Base-by-base conservation (phyloP, 2,888 invertebrate species). In the Agrypnus murinus region DNA sequence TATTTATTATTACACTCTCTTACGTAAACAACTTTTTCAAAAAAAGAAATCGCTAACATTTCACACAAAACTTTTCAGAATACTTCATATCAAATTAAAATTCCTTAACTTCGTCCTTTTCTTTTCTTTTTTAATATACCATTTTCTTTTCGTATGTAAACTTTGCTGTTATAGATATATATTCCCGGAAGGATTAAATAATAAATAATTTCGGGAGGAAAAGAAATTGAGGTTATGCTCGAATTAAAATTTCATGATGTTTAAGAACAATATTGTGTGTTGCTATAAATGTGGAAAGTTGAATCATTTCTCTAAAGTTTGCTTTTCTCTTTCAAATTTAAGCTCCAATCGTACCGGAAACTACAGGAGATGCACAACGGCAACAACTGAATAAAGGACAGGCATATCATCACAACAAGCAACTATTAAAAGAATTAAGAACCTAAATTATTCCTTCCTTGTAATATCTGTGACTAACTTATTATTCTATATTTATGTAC, bases 301-400 rank as follows among this genome's bases (percentile, higher is more conserved):
- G n/a, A n/a, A n/a, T n/a, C n/a, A n/a, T n/a, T n/a, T n/a, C n/a
- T n/a, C n/a, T n/a, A n/a, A n/a, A n/a, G n/a, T n/a, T n/a, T n/a
- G n/a, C n/a, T n/a, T n/a, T n/a, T n/a, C n/a, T n/a, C n/a, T n/a
- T n/a, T n/a, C n/a, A n/a, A n/a, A n/a, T 71, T 83, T 45, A 79
- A 84, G 83, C 76, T 84, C 43, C 81, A 81, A 73, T 79, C 81
- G 8, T 83, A 81, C 77, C 80, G 82, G 72, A 80, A 77, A 73
- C 75, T 79, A 50, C 82, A 83, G 66, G 80, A 79, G 65, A 25
- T 77, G 60, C 80, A 78, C 59, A 75, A 65, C 63, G 77, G 77
- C 65, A 78, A 76, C 73, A 77, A 75, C 58, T 77, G 50, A 73
- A 25, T 25, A 25, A 25, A 25, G 25, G 5, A 25, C 2, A 74